Conservation (phyloP, 2,113 vertebrate genomes). For the Saguinus midas region DNA sequence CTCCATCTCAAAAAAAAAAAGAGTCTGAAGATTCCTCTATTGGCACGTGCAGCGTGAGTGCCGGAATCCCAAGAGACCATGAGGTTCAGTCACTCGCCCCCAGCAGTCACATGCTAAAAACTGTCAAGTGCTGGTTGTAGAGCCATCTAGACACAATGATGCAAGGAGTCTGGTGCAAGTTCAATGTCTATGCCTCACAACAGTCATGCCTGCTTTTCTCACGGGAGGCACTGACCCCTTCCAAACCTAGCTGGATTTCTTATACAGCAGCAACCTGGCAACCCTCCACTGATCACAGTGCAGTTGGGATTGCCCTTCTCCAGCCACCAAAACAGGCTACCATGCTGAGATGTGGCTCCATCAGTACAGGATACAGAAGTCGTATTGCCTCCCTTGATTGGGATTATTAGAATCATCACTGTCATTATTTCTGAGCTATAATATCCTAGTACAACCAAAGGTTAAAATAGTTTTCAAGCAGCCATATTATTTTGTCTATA, state of each 20-base stretch:
- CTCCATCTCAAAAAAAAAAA: neutral
- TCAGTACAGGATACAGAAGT: accelerated
- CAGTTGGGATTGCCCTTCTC: neutral
- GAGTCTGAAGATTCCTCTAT: neutral
- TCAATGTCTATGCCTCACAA: accelerated
- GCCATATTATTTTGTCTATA: neutral
- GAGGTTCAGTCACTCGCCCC: accelerated
- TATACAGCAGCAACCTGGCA: neutral
- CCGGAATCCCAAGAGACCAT: neutral
- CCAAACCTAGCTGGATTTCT: neutral
- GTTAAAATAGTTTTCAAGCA: neutral
- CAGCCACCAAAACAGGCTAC: neutral
- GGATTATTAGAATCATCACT: neutral
- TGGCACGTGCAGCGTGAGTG: accelerated
- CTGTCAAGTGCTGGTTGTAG: too few species aligned
- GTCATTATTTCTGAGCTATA: neutral
- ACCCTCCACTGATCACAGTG: accelerated
- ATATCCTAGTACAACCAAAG: neutral
- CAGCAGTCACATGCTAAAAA: too few species aligned
- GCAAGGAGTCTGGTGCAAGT: neutral
- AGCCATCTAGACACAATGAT: neutral
- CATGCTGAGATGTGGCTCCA: neutral
- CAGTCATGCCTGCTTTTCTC: neutral
- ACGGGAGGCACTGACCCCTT: neutral
- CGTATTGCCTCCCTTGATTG: neutral